Percentiles rank a stretch among this genome's conserved stretches.
Evolutionary conservation across 2,113 vertebrate species (phyloP).

Genomic region (Athene cunicularia): DNA sequence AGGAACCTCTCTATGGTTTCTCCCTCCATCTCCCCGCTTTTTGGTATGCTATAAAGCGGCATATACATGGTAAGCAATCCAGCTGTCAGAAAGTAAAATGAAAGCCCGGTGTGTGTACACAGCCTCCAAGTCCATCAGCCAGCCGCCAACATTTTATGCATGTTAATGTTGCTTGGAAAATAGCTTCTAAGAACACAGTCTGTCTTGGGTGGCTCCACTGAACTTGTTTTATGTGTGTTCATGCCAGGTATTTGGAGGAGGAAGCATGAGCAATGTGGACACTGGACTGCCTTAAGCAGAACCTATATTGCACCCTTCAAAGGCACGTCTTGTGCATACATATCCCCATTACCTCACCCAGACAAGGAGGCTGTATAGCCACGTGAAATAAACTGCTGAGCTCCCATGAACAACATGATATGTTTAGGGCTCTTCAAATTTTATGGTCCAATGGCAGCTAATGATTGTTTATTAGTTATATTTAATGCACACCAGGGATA

Average conservation of each 20-base stretch:
- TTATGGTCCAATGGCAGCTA: conserved; percentile 41
- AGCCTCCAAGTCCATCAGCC: conserved; percentile 25
- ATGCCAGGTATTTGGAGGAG: background rate
- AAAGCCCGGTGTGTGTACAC: background rate
- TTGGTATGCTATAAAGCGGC: background rate
- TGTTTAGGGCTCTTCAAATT: conserved; percentile 40
- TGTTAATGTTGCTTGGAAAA: conserved; percentile 35
- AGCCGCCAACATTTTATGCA: background rate
- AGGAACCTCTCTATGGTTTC: background rate
- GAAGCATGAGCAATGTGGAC: background rate
- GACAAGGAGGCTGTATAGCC: background rate
- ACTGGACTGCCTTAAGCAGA: background rate
- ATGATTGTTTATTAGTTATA: conserved; percentile 67
- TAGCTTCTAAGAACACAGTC: background rate
- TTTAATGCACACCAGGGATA: conserved; percentile 55
- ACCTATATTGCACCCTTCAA: background rate
- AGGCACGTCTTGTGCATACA: background rate
- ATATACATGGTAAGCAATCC: background rate
- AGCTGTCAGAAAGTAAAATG: conserved; percentile 42
- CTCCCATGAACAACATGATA: background rate
- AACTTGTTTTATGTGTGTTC: conserved; percentile 6
- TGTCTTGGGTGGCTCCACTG: conserved; percentile 2
- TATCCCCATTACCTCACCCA: background rate
- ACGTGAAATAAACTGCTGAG: background rate
- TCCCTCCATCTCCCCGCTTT: too few species aligned